These are phyloP conservation scores for Trachemys scripta DNA, from an alignment of 2,113 vertebrate genomes.

Conservation along the genomic window DNA sequence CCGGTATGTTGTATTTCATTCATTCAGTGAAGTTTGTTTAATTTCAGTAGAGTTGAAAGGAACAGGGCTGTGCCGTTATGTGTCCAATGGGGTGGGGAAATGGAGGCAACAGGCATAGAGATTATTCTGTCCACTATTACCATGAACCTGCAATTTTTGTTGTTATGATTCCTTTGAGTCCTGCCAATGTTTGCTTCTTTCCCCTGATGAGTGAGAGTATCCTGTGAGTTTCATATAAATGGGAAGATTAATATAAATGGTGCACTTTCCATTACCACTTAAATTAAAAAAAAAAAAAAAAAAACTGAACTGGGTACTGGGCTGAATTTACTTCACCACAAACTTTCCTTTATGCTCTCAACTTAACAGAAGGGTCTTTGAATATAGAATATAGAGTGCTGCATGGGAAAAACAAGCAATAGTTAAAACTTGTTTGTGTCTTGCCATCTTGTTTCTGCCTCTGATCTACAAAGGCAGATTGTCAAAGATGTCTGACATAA, in stretches of 20 bases:
- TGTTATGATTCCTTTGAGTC: not conserved
- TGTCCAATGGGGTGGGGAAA: not conserved
- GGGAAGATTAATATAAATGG: not conserved
- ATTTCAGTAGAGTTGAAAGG: not conserved
- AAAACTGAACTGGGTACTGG: not conserved
- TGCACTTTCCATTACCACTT: not conserved
- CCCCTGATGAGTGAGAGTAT: not conserved
- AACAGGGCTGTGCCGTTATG: not conserved
- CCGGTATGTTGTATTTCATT: not conserved
- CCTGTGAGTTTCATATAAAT: not conserved
- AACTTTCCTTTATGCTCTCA: not conserved
- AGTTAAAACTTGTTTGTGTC: not conserved
- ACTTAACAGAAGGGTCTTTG: not conserved
- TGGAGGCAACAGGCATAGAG: not conserved
- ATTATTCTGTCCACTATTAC: not conserved
- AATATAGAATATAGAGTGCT: not conserved
- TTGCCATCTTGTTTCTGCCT: not conserved
- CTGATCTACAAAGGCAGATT: not conserved
- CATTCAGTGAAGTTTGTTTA: slow-evolving; percentile 26
- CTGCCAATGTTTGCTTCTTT: not conserved
- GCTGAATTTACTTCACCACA: not conserved
- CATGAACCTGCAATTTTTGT: not conserved
- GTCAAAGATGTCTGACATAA: not conserved
- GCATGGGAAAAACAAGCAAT: not conserved
- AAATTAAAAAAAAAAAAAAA: not conserved